Percentiles rank a stretch among this genome's conserved stretches.
Conservation (phyloP, 2,888 invertebrate genomes). For the Aphodius sticticus region DNA sequence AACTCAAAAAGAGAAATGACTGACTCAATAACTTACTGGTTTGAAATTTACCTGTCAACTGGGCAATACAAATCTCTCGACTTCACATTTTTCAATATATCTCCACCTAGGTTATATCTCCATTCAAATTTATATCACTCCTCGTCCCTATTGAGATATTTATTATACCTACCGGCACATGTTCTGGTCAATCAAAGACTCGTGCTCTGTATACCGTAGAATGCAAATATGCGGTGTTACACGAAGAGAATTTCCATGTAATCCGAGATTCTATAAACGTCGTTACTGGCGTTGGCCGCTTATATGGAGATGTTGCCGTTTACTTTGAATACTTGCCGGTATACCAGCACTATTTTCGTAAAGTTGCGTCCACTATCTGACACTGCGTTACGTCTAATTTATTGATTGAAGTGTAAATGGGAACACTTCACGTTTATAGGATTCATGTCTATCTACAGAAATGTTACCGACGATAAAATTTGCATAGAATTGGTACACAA, state of each 20-base stretch:
- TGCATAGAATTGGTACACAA: neutral
- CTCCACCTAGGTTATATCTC: no score
- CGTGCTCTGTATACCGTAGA: neutral
- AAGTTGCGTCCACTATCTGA: neutral
- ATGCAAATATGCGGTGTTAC: neutral
- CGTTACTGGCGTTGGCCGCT: neutral
- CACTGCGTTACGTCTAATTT: neutral
- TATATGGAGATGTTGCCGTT: conserved; percentile 4
- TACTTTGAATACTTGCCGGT: neutral
- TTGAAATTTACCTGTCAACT: no score
- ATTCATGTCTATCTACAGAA: neutral
- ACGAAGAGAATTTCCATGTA: neutral
- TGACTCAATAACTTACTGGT: no score
- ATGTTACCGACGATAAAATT: neutral
- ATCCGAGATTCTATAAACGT: neutral
- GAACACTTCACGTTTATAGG: neutral
- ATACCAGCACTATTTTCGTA: neutral
- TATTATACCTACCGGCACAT: no score
- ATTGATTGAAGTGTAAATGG: neutral
- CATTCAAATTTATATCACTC: no score
- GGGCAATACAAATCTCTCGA: no score
- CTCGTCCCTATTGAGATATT: no score
- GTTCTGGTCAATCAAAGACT: neutral
- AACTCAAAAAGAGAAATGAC: no score
- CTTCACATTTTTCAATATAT: no score